A percentile compares a stretch with the other conserved stretches of the same genome.
These are phyloP conservation scores for Dioctria rufipes DNA, from an alignment of 2,888 invertebrate genomes.

Conservation along the genomic window DNA sequence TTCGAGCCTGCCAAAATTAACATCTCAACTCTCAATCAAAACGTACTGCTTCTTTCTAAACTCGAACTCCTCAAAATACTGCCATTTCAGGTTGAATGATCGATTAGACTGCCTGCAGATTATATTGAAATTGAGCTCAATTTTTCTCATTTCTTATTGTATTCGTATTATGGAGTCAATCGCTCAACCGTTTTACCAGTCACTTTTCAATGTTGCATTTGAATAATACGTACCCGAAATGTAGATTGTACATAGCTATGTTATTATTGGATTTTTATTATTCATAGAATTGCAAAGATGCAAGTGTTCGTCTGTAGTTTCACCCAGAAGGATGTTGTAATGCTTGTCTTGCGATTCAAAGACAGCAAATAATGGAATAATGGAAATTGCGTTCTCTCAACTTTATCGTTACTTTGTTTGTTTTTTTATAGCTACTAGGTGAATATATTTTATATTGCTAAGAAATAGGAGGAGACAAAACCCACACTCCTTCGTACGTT, in stretches of 20 bases:
- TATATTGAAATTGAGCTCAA: neutral
- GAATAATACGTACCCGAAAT: neutral
- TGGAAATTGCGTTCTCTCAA: conserved; percentile 4
- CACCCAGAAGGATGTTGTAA: neutral
- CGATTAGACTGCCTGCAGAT: too few relatives aligned
- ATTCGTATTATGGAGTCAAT: neutral
- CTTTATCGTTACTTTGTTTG: conserved; percentile 18
- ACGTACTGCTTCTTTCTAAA: too few relatives aligned
- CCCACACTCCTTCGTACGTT: neutral
- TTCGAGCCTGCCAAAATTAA: too few relatives aligned
- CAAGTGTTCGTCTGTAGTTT: neutral
- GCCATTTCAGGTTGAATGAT: too few relatives aligned
- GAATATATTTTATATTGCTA: neutral
- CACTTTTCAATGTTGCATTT: neutral
- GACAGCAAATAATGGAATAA: neutral
- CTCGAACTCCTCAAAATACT: too few relatives aligned
- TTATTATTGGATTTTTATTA: neutral
- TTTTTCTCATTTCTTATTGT: neutral
- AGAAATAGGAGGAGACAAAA: neutral
- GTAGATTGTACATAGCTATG: neutral
- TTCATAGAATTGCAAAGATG: neutral
- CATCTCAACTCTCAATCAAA: too few relatives aligned
- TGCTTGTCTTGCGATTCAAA: conserved; percentile 13
- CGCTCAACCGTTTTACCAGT: neutral
- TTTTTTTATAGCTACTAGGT: neutral